Conservation (phyloP, 37 sponge, comb jelly and placozoan genomes). For the Axinella damicornis region DNA sequence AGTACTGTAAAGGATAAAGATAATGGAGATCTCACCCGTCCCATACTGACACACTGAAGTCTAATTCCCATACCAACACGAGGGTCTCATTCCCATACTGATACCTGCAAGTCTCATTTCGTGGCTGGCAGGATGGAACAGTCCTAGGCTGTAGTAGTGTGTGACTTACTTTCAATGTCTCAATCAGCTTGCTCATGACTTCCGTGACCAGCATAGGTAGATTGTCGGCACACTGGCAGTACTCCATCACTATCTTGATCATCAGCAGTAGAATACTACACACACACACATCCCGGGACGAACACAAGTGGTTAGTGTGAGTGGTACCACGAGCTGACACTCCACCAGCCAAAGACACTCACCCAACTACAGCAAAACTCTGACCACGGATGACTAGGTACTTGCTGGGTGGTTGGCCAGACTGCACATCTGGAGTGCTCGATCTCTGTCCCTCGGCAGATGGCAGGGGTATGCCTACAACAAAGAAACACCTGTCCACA, state of each 20-base stretch:
- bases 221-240: slow-evolving; percentile 90
- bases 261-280: slow-evolving; percentile 81
- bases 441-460: background rate
- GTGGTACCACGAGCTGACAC: too few species aligned
- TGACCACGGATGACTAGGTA: slow-evolving; percentile 70
- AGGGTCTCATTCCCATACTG: too few species aligned
- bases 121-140: too few species aligned
- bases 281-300: background rate
- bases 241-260: slow-evolving; percentile 88
- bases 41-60: too few species aligned
- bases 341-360: background rate
- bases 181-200: slow-evolving; percentile 83
- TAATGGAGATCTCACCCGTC: too few species aligned
- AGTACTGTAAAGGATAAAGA: slow-evolving; percentile 70
- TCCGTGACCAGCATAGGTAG: slow-evolving; percentile 92
- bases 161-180: slow-evolving; percentile 74
- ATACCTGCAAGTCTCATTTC: too few species aligned
- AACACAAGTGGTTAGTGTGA: too few species aligned
- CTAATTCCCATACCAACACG: too few species aligned
- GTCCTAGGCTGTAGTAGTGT: too few species aligned
- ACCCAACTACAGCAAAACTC: slow-evolving; percentile 86
- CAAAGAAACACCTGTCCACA: too few species aligned
- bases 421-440: background rate
- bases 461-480: slow-evolving; percentile 8
- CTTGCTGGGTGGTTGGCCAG: slow-evolving; percentile 32